Base-by-base conservation (phyloP, 2,888 invertebrate species). In the Lampropteryx suffumata region DNA sequence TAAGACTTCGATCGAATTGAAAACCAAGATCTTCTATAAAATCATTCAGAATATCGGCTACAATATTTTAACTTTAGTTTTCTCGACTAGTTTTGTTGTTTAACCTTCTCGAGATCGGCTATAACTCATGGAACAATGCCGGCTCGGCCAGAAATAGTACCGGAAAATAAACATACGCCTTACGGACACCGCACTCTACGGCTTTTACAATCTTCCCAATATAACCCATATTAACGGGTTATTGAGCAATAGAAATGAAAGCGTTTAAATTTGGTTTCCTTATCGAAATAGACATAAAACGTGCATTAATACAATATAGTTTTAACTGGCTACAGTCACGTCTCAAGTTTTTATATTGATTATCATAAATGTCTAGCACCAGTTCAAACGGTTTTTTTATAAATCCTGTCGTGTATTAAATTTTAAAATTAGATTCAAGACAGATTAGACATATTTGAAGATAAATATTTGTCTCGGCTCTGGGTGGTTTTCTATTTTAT, bases 111-210 rank as follows among this genome's bases (percentile, higher is more conserved):
- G 65, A 62, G 65, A 61, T 68, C 65, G 73, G 71, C 76, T 64
- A 77, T 86, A 86, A 82, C 71, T 86, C 83, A 79, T 70, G 70
- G 67, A 82, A 84, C 86, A 87, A 85, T 84, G 79, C 79, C 77
- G 72, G 73, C 55, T 48, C 61, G 70, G 73, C 76, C 81, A 84
- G 77, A 80, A 89, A 89, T 89, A 88, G 78, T 82, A 64, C 56
- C 68, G 70, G 73, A 82, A 80, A 79, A 81, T 77, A 84, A 84
- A 86, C 84, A 80, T 48, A 69, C 67, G 65, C 62, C 61, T 65
- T 59, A 64, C 73, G 73, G 69, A 69, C 70, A 73, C 69, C 71
- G 68, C 65, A 62, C 69, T 69, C 64, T 59, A 42, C 58, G 55
- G 59, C 61, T 66, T 62, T 56, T 63, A 62, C 62, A 65, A 61